Conservation (phyloP, 2,113 vertebrate species). For the Calyptommatus sinebrachiatus region DNA sequence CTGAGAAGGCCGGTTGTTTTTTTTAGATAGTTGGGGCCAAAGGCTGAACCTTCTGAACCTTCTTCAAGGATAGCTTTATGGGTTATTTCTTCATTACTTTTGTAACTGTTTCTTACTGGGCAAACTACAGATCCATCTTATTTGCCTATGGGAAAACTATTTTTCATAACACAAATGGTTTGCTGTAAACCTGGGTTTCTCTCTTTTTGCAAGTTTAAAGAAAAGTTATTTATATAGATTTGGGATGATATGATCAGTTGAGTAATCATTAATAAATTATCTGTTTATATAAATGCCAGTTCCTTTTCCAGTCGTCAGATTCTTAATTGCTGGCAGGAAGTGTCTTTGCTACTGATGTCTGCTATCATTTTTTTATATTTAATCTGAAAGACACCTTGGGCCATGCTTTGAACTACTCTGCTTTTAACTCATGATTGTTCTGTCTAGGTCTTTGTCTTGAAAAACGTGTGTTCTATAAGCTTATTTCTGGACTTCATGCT, state of each 20-base stretch:
- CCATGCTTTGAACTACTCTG: background rate
- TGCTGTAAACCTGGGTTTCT: background rate
- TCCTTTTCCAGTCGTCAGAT: too few relatives aligned
- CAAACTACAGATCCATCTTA: background rate
- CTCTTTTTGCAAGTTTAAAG: background rate
- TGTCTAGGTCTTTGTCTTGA: constrained; percentile 89
- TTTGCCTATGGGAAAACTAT: background rate
- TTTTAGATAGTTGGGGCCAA: too few relatives aligned
- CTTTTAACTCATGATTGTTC: constrained; percentile 30
- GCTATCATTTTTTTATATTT: too few relatives aligned
- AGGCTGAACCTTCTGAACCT: too few relatives aligned
- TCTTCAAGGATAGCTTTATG: too few relatives aligned
- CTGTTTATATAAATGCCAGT: too few relatives aligned
- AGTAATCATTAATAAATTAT: too few relatives aligned
- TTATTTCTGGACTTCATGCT: constrained; percentile 95
- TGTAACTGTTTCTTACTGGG: background rate
- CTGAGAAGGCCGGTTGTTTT: too few relatives aligned
- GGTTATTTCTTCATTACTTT: background rate
- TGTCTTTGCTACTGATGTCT: too few relatives aligned
- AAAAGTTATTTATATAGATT: background rate
- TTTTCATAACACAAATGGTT: background rate
- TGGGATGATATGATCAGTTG: too few relatives aligned
- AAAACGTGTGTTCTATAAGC: constrained; percentile 94
- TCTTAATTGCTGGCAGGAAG: too few relatives aligned
- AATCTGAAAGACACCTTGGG: too few relatives aligned